Conservation (phyloP, 2,113 vertebrate species). For the Phylloscopus whistleri region DNA sequence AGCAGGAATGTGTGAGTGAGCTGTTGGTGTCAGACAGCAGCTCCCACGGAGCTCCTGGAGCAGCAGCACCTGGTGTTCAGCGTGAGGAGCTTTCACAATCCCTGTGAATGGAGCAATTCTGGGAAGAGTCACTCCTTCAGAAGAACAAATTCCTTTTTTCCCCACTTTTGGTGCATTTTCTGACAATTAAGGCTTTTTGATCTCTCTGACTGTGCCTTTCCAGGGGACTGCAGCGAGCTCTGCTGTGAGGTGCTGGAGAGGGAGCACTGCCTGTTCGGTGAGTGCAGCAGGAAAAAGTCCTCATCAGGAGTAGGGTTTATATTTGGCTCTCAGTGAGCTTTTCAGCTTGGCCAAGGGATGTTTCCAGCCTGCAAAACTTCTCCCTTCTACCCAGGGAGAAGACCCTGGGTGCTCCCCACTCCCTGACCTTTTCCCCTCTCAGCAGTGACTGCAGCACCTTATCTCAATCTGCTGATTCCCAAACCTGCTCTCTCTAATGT, state of each 20-base stretch:
- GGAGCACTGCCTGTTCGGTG: neutral
- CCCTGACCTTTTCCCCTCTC: neutral
- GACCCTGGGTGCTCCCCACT: neutral
- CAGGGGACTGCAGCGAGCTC: neutral
- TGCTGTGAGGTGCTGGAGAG: neutral
- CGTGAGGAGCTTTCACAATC: neutral
- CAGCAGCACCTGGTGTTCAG: neutral
- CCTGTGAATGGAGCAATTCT: neutral
- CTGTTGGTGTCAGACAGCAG: neutral
- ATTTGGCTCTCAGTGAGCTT: neutral
- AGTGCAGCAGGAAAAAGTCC: neutral
- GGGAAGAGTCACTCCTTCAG: neutral
- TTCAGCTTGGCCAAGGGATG: neutral
- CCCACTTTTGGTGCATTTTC: neutral
- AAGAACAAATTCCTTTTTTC: neutral
- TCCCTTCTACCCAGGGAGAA: neutral
- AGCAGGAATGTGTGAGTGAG: neutral
- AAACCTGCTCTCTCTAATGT: neutral
- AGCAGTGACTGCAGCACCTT: neutral
- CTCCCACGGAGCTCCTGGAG: neutral
- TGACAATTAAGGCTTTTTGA: neutral
- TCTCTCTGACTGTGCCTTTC: neutral
- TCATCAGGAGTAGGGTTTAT: neutral
- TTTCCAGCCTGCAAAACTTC: neutral
- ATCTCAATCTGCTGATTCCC: neutral